phyloP scores from a whole-genome alignment of 2,888 invertebrate genomes.

The Erannis defoliaria region DNA sequence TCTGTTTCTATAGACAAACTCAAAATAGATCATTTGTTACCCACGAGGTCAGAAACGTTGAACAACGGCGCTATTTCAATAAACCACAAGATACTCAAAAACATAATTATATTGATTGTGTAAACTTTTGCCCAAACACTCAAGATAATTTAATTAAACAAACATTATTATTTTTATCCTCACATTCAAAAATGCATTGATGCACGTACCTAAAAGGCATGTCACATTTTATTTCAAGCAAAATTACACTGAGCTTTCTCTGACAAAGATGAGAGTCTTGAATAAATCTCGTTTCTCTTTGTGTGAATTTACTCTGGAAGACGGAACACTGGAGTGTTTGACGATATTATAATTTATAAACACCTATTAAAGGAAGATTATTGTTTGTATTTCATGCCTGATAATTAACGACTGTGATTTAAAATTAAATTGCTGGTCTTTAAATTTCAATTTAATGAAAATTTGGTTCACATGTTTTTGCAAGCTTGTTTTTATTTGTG shows the following conservation, averaged over 20 bases:
- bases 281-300: slow-evolving; percentile 23
- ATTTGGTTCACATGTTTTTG: no score
- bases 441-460: no score
- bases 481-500: no score
- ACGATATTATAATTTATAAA: slow-evolving; percentile 22
- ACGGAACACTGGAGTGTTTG: slow-evolving; percentile 14
- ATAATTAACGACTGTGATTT: slow-evolving; percentile 11
- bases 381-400: slow-evolving; percentile 15
- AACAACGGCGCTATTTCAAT: no score
- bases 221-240: slow-evolving; percentile 10
- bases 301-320: slow-evolving; percentile 18
- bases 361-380: slow-evolving; percentile 18
- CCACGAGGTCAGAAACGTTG: no score
- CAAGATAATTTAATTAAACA: not conserved
- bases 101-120: no score
- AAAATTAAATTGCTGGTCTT: not conserved
- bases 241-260: slow-evolving; percentile 17
- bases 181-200: slow-evolving; percentile 18
- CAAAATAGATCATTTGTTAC: no score
- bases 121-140: no score
- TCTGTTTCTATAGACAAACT: no score
- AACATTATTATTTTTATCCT: not conserved
- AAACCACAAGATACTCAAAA: no score
- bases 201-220: slow-evolving; percentile 4
- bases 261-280: slow-evolving; percentile 18